phyloP scores from a whole-genome alignment of 2,797 vertebrate genomes.

The Micromesistius poutassou region DNA sequence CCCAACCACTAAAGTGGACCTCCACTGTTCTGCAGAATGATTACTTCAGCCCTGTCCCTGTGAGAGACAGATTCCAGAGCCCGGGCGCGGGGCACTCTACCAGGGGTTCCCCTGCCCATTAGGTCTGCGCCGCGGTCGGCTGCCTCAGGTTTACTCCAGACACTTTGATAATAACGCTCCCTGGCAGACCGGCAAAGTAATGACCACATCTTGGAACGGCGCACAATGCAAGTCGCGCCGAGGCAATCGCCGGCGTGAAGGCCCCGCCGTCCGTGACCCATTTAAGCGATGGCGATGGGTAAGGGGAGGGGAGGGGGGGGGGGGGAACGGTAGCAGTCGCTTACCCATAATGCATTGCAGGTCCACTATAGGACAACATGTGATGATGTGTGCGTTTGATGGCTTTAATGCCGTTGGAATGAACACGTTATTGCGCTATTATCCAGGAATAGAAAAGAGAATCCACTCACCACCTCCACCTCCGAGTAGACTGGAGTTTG shows the following conservation, averaged over 20 bases:
- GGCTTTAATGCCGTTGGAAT: slow-evolving; percentile 31
- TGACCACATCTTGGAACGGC: slow-evolving; percentile 50
- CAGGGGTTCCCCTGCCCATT: slow-evolving; percentile 49
- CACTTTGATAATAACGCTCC: slow-evolving; percentile 65
- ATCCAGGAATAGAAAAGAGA: slow-evolving; percentile 45
- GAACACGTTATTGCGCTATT: slow-evolving; percentile 14
- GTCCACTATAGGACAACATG: slow-evolving; percentile 20
- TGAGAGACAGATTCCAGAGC: slow-evolving; percentile 55
- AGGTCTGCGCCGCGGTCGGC: slow-evolving; percentile 55
- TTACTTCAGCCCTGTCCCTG: slow-evolving; percentile 78
- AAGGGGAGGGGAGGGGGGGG: slow-evolving; percentile 16
- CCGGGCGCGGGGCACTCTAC: slow-evolving; percentile 41
- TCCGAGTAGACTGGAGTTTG: slow-evolving; percentile 96
- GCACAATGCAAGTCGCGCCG: slow-evolving; percentile 36
- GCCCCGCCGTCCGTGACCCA: slow-evolving; percentile 3
- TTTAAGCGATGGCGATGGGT: slow-evolving; percentile 44
- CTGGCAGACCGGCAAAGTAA: slow-evolving; percentile 61
- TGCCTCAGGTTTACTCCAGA: slow-evolving; percentile 56
- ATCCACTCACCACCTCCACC: slow-evolving; percentile 93
- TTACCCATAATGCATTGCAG: slow-evolving; percentile 18
- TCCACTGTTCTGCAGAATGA: slow-evolving; percentile 45
- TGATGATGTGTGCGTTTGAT: slow-evolving; percentile 32
- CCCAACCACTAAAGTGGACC: not conserved
- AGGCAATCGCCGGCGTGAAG: not conserved
- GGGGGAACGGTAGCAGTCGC: slow-evolving; percentile 43